phyloP scores from a whole-genome alignment of 23 tunicate species.

The Styela plicata region DNA sequence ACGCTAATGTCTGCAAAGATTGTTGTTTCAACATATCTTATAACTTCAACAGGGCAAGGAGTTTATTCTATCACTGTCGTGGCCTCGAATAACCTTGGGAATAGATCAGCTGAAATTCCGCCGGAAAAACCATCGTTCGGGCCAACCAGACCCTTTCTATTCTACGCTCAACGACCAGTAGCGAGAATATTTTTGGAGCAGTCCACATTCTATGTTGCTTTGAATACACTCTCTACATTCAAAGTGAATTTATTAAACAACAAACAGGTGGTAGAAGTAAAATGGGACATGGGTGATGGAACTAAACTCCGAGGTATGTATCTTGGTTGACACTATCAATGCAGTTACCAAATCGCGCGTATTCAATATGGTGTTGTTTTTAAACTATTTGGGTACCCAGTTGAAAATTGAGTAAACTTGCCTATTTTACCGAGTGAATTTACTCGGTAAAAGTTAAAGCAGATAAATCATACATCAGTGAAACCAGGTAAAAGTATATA shows the following conservation, averaged over 20 bases:
- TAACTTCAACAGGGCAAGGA: conserved; percentile 24
- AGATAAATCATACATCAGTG: too few relatives aligned
- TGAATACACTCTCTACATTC: background rate
- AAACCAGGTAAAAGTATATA: too few relatives aligned
- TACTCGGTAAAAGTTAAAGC: too few relatives aligned
- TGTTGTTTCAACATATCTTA: too few relatives aligned
- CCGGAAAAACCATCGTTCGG: background rate
- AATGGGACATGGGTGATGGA: conserved; percentile 34
- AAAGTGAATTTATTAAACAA: background rate
- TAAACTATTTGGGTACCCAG: too few relatives aligned
- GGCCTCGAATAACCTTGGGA: conserved; percentile 29
- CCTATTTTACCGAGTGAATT: too few relatives aligned
- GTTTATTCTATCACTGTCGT: conserved; percentile 18
- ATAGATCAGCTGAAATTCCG: conserved; percentile 21
- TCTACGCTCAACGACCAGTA: conserved; percentile 22
- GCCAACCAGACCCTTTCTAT: conserved; percentile 13
- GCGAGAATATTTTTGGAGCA: background rate
- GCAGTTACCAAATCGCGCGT: too few relatives aligned
- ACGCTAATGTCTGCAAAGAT: too few relatives aligned
- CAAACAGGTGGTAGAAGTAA: background rate
- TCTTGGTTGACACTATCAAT: background rate
- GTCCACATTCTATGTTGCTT: background rate
- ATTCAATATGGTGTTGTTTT: too few relatives aligned
- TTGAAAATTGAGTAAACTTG: too few relatives aligned
- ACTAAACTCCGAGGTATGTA: conserved; percentile 12